Base-by-base conservation (phyloP, 2,888 invertebrate species). In the Diloba caeruleocephala region DNA sequence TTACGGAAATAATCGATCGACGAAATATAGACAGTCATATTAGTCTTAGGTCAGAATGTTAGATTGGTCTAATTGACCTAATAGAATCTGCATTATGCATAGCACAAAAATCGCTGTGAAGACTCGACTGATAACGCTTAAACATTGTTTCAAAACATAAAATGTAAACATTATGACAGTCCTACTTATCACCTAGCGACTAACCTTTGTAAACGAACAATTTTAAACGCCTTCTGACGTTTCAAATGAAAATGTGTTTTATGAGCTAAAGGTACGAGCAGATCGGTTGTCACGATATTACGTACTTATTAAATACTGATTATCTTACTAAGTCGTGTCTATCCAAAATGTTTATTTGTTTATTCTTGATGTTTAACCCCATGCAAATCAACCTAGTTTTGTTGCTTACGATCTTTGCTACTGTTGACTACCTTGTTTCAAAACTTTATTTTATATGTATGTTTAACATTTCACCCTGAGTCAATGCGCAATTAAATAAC, bases 31-130 rank as follows among this genome's bases (percentile, higher is more conserved):
- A n/a, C 21, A 48, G 44, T 4, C 9, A 3, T 5, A 41, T 43
- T 8, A 15, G 19, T 19, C 44, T 39, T 45, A 55, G 44, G 59
- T 58, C 61, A 60, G 28, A 32, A 25, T 33, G 32, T 41, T 58
- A 56, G 52, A 71, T 74, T 66, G 64, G 39, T 53, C 59, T 77
- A 78, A 78, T 78, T 77, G 66, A 67, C 61, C 65, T 64, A 72
- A 66, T 67, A 51, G 55, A 52, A 25, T n/a, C n/a, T n/a, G n/a
- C n/a, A n/a, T 49, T 46, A 43, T 36, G 48, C 29, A 52, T 39
- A 26, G 32, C 44, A 29, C 19, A 12, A 62, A 65, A 61, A 44
- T 50, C 23, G 36, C 13, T 21, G 21, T 41, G 36, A 32, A 36
- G 41, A 52, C 17, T 28, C 17, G 4, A 44, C 44, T 37, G 59